phyloP scores from a whole-genome alignment of 92 coral and sea anemone species.

The Umimayanthus kanabou region DNA sequence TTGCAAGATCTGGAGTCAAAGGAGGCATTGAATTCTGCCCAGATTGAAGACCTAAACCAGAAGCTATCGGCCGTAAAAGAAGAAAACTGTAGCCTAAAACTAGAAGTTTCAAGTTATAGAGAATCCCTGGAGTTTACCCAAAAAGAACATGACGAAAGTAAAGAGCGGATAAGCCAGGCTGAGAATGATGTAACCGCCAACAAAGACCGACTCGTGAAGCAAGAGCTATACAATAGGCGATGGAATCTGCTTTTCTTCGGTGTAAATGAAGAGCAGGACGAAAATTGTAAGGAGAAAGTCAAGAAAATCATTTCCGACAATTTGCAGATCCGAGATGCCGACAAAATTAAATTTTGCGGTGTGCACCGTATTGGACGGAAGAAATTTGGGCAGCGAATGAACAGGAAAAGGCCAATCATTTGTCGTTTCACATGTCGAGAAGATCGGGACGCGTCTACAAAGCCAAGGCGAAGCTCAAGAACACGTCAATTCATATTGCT shows the following conservation, averaged over 20 bases:
- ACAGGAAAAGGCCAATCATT: background rate
- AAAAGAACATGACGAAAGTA: constrained; percentile 1
- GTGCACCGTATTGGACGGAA: background rate
- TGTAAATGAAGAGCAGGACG: constrained; percentile 3
- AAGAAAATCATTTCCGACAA: constrained; percentile 6
- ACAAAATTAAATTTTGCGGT: constrained; percentile 3
- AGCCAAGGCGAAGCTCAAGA: constrained; percentile 11
- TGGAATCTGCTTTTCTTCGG: background rate
- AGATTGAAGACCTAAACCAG: constrained; percentile 2
- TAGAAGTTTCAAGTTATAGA: background rate
- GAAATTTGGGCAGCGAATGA: constrained; percentile 1
- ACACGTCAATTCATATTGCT: background rate
- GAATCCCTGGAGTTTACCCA: background rate
- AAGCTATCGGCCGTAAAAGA: background rate
- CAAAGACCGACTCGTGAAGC: constrained; percentile 3
- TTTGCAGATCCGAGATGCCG: background rate
- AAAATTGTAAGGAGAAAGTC: background rate
- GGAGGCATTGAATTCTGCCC: background rate
- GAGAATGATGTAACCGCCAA: background rate
- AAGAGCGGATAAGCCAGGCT: background rate
- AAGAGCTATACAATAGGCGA: constrained; percentile 16
- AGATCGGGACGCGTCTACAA: constrained; percentile 8
- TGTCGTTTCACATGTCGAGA: constrained; percentile 11
- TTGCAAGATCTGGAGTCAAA: background rate
- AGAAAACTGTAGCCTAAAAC: background rate